Evolutionary conservation across 2,888 invertebrate species (phyloP), one percentile per base, ranked within the genome.

Genomic region (Nesidiocoris tenuis): DNA sequence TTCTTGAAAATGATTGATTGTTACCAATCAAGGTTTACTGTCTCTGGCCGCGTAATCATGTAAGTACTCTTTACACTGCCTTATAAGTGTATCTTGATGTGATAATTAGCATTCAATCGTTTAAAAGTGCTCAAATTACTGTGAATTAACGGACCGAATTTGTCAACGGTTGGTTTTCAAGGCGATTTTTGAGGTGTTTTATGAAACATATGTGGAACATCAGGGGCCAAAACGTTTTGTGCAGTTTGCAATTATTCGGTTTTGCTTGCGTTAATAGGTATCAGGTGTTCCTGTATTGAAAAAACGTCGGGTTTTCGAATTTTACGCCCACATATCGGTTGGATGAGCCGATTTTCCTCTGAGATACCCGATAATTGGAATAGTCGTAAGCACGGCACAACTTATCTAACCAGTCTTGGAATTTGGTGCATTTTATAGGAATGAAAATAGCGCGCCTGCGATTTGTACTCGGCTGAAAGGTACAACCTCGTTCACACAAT

Each of bases 1-100:
- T 72, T 72, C 72, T 72, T 54, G 63, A 59, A 72, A 72, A 72
- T 72, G 72, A 72, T 72, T 72, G 72, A 72, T 61, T 72, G 72
- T 72, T 56, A 54, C 57, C 61, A 70, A 72, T 72, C 72, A 72
- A 72, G 72, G 63, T 72, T 39, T 24, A 72, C 54, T 59, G n/a
- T 59, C n/a, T 39, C 16, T 54, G 72, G 61, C 54, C 19, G 23
- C 61, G 61, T 61, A 72, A 17, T 55, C 16, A 55, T 39, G 39
- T 39, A 61, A 21, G 59, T 23, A 39, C 22, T 68, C 39, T 71
- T 17, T 70, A 70, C 70, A 61, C 61, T 61, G 72, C 72, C 72
- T 72, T 72, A 54, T 61, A 61, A 25, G 72, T 61, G 61, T 72
- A 72, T 72, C 72, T 72, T 72, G 72, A 72, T 72, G 72, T 72